Evolutionary conservation across 2,113 vertebrate genomes (phyloP), one percentile per base, ranked within the genome.

Genomic region (Ammospiza caudacuta): DNA sequence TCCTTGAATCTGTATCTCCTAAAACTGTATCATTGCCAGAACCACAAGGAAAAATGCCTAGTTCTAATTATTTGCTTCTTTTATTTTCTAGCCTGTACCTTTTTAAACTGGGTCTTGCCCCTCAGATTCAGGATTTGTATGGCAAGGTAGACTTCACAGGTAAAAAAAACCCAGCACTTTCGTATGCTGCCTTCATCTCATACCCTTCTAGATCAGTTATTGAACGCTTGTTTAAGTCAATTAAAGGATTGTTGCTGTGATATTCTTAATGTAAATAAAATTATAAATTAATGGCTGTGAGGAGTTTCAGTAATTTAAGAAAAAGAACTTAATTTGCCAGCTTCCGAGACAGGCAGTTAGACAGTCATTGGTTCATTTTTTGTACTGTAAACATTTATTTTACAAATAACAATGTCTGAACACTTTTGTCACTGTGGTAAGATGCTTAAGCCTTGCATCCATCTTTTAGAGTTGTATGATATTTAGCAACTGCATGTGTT

Each of bases 111-210:
- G 99, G 99, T 61, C 98, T 99, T 89, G 99, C 99, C 4, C 99
- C 99, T 8, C 99, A 99, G 98, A 99, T 99, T 95, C 98, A 99
- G 97, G 99, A 99, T 95, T 98, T 99, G 44, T 99, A 99, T 66
- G 99, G 99, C 86, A 99, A 99, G 95, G 99, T 99, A 20, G 99
- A 99, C 95, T 99, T 99, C 96, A 99, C 99, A 97, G 99, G 99
- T 99, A 96, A 98, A 98, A 63, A 28, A 44, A 5, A 2, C 46
- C 11, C 20, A 68, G 7, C 8, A 16, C 22, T 76, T 18, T 16
- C 7, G 5, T 63, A 47, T 68, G 27, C 20, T 52, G 33, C 23
- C 54, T 93, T 74, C 89, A n/a, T 67, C n/a, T 82, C 14, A 6
- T 92, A 11, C 29, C 28, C 37, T 64, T 3, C 28, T 73, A 66